Base-by-base conservation (phyloP, 1,140 invertebrate species). In the Agrypnia vestita region DNA sequence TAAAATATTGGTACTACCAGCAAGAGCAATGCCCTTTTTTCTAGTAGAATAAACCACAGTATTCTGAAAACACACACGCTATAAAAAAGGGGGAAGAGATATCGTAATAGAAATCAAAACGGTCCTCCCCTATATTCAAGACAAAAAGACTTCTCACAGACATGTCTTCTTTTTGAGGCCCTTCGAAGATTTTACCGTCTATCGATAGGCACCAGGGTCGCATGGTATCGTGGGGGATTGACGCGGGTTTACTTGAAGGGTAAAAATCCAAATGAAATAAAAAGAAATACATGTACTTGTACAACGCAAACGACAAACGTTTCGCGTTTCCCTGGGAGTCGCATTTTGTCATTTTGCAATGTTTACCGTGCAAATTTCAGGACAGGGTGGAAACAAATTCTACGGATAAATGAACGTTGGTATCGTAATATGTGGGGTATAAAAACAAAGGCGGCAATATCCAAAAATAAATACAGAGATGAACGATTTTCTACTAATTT, bases 101-200 rank as follows among this genome's bases (percentile, higher is more conserved):
- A 62, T 62, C 12, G 19, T 62, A 62, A 62, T 21, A 35, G 59
- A 64, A 64, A 64, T 64, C 61, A 64, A 64, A 64, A 43, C 10
- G 35, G 13, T 19, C 25, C 19, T 11, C 10, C 35, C 13, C 21
- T n/a, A 13, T 13, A 10, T 19, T 64, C 10, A 43, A 43, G 3
- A 64, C 6, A 0, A 0, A 64, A 64, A 10, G 61, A 25, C 61
- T 64, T 64, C 35, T 62, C 25, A 21, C 6, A 13, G 19, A 62
- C 19, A 19, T 17, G 25, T 35, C 59, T 64, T 35, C 61, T 25
- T 64, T 35, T 64, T 9, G 19, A n/a, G 35, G 21, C 6, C 11
- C 55, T 59, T 59, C 17, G 21, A 64, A 64, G 21, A 64, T 25
- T 64, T 11, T n/a, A 19, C 35, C 21, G 21, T 12, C 13, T 43